Evolutionary conservation across 2,797 vertebrate species (phyloP), one percentile per base, ranked within the genome.

Genomic region (Danio aesculapii): DNA sequence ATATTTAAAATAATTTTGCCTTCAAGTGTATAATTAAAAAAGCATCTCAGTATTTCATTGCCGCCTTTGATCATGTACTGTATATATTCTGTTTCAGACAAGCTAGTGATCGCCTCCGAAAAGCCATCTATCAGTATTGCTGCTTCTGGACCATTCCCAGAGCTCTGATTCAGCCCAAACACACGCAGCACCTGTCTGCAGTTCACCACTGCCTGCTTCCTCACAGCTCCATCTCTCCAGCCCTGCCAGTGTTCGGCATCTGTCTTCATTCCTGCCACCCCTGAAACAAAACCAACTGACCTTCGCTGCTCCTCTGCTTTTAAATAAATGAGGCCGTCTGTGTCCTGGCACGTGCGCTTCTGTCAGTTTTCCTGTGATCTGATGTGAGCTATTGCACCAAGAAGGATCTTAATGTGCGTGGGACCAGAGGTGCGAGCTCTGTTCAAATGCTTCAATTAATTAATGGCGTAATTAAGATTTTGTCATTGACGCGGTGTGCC

Each of bases 391-490:
- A 96, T 96, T 91, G 92, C 94, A 96, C 94, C 88, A 89, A 94
- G 94, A 94, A 92, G 91, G 93, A 94, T 94, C 94, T 94, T 96
- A 97, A 96, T 94, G 94, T 97, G 95, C 94, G 95, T 93, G 94
- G 96, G 96, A 94, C 94, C 92, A 93, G 76, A 90, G 92, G 94
- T 94, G 93, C 91, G 92, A 92, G 92, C 90, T 94, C 94, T 94
- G 96, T 95, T 94, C 95, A 96, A 97, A 96, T 95, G 94, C 90
- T 96, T 95, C 95, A 95, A 97, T 98, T 99, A 99, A 99, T 99
- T 99, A 98, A 98, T 98, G 96, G 93, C 93, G 94, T 98, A 99
- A 99, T 99, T 99, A 98, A 96, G 96, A 93, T 95, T 97, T 97
- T 98, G 97, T 97, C 97, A 97, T 95, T 98, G 95, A 98, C 95